These are phyloP conservation scores for Dione vanillae DNA, from an alignment of 2,888 invertebrate genomes.

Conservation along the genomic window DNA sequence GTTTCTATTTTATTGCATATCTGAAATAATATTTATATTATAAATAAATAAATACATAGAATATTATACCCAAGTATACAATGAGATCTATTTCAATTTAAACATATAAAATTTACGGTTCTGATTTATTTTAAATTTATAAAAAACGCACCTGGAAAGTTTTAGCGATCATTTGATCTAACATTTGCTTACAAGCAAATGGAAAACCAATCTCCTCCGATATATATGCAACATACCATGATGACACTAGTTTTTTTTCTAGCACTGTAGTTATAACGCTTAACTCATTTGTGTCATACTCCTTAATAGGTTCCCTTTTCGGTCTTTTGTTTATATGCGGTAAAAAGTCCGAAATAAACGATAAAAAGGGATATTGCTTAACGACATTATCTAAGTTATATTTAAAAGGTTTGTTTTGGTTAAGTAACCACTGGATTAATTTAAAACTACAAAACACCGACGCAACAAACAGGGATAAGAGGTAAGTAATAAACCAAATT, in stretches of 20 bases:
- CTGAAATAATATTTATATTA: conserved; percentile 52
- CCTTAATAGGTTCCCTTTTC: conserved; percentile 56
- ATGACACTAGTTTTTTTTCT: conserved; percentile 75
- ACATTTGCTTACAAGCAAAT: conserved; percentile 78
- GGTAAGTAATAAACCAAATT: conserved; percentile 74
- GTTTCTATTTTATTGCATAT: conserved; percentile 77
- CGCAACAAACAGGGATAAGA: conserved; percentile 67
- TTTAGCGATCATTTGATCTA: conserved; percentile 79
- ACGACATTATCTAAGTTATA: conserved; percentile 67
- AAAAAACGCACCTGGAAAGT: conserved; percentile 69
- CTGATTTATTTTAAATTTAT: not conserved
- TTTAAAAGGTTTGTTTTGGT: conserved; percentile 79
- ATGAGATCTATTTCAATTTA: too few relatives aligned
- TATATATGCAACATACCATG: conserved; percentile 78
- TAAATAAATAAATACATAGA: too few relatives aligned
- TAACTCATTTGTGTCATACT: conserved; percentile 76
- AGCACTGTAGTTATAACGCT: conserved; percentile 78
- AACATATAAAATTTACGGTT: not conserved
- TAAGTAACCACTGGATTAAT: conserved; percentile 80
- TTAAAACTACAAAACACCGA: conserved; percentile 80
- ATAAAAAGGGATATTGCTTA: conserved; percentile 61
- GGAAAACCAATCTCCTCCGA: conserved; percentile 81
- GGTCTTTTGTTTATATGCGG: conserved; percentile 54
- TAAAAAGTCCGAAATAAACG: conserved; percentile 55
- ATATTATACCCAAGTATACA: too few relatives aligned